Evolutionary conservation across 2,888 invertebrate species (phyloP), one percentile per base, ranked within the genome.

Genomic region (Kuschelorhynchus macadamiae): DNA sequence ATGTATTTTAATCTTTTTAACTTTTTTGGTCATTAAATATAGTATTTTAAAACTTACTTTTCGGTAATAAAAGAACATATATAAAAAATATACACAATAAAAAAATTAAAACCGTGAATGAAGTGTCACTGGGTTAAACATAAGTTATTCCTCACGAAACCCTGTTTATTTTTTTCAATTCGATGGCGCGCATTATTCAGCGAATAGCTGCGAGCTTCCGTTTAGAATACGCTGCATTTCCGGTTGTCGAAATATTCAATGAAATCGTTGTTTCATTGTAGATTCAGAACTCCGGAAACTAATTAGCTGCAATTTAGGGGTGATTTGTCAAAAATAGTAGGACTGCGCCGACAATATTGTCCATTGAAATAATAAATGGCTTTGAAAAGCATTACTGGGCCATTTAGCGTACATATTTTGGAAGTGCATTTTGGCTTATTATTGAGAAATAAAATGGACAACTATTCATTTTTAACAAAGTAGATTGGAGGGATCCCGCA

Each of bases 221-320:
- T 67, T 71, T 71, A 59, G 69, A 50, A 33, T 60, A 60, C 41
- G 60, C 39, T 56, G 73, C 71, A 77, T 77, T 78, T 80, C 79
- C 79, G 79, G 77, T 78, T 77, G 78, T 78, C 75, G 76, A 74
- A 75, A 74, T 71, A 72, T 39, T 21, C 76, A 74, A 76, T 74
- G 73, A 75, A 79, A 78, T 78, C 75, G 77, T 78, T 76, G 76
- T 78, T 36, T 55, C 73, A 77, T 79, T 79, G 77, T 78, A 71
- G 53, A 70, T 53, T 66, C 74, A 73, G 75, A 75, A 75, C 2
- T 46, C 33, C 53, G 53, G 52, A 53, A 63, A 55, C 30, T 46
- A 63, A 63, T 63, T 41, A 63, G 52, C 33, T 25, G 55, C 32
- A 33, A 55, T 63, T 55, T 55, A 33, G 36, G 5, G 21, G 8